Base-by-base conservation (phyloP, 2,113 vertebrate genomes). In the Alligator mississippiensis region DNA sequence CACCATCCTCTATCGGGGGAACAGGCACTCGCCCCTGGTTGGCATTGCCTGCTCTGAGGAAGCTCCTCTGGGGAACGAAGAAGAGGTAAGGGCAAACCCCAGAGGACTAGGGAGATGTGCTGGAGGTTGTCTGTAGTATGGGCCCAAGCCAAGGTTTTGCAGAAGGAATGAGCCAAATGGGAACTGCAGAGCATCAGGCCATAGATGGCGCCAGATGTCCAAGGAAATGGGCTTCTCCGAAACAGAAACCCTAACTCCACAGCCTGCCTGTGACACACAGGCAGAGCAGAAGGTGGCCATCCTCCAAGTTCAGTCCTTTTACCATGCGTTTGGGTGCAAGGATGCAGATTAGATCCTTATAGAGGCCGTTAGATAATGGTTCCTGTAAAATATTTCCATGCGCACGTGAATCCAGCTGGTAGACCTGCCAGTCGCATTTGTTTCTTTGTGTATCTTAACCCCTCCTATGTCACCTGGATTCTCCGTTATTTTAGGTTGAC, bases 61-160 rank as follows among this genome's bases (percentile, higher is more conserved):
- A 47, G 47, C 22, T 22, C 70, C 70, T 74, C 24, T 74, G 70
- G 34, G 34, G 47, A 21, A 6, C 22, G 70, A 24, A 47, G 70
- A 24, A 47, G 34, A 47, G 70, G 34, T 74, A 74, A 74, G 24
- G 34, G 70, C 34, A 47, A 25, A 11, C 70, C 21, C 70, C 34
- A 38, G 47, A 47, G 34, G 68, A 21, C 19, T 34, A 1, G 1
- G 59, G 77, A 28, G 59, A 10, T 78, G 86, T 55, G 80, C 72
- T 60, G 25, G 11, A 68, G 81, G 24, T 7, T 47, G 47, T 47
- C 2, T 5, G 9, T 19, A 62, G 8, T 4, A 1, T 58, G 58
- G 3, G 4, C 9, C 28, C 2, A 1, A 38, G 4, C 5, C 6
- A 0, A 1, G 18, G 63, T 11, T 1, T 17, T 0, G 68, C 27